Evolutionary conservation across 2,888 invertebrate species (phyloP).

Genomic region (Agonum fuliginosum): DNA sequence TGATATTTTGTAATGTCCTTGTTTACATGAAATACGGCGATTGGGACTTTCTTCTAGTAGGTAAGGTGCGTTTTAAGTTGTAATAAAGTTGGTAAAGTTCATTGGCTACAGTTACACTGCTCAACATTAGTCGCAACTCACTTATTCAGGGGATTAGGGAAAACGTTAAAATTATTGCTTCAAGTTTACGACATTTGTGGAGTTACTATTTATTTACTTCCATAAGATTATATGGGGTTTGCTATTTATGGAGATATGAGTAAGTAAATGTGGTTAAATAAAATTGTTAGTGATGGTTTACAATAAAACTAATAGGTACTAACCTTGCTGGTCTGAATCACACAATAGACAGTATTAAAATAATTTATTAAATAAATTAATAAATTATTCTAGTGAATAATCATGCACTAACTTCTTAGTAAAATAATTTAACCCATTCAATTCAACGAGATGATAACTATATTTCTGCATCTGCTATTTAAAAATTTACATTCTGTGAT

Average conservation of each 20-base stretch:
- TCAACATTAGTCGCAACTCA: background rate
- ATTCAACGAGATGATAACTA: too few species aligned
- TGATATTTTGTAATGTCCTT: slow-evolving; percentile 41
- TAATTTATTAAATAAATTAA: too few species aligned
- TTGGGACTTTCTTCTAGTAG: slow-evolving; percentile 15
- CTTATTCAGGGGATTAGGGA: slow-evolving; percentile 18
- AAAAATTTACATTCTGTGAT: too few species aligned
- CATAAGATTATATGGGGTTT: background rate
- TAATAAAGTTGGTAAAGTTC: slow-evolving; percentile 34
- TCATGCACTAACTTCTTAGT: too few species aligned
- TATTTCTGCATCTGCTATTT: too few species aligned
- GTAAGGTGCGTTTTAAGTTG: slow-evolving; percentile 29
- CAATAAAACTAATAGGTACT: too few species aligned
- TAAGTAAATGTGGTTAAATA: background rate
- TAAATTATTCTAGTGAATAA: too few species aligned
- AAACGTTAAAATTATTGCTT: slow-evolving; percentile 28
- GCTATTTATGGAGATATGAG: too few species aligned
- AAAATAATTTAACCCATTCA: too few species aligned
- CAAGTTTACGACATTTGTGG: slow-evolving; percentile 1
- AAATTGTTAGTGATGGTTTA: slow-evolving; percentile 1
- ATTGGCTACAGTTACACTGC: slow-evolving; percentile 18
- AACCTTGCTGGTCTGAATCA: too few species aligned
- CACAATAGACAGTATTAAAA: too few species aligned
- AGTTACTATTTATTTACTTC: slow-evolving; percentile 17
- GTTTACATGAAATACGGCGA: slow-evolving; percentile 36